phyloP scores from a whole-genome alignment of 1,140 invertebrate genomes.

The Heterodera schachtii region DNA sequence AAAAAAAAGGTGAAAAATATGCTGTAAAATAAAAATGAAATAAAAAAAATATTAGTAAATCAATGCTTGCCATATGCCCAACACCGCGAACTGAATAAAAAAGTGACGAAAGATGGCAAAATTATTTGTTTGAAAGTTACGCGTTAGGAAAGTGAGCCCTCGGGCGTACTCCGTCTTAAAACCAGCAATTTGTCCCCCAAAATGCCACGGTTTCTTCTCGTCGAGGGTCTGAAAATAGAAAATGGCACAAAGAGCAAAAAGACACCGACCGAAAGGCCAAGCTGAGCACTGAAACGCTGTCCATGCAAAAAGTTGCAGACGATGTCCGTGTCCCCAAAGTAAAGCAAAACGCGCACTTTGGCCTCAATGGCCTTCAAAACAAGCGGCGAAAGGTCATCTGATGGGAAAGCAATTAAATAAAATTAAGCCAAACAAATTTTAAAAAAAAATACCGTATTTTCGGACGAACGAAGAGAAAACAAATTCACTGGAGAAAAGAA shows the following conservation, averaged over 20 bases:
- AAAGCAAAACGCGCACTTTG: slow-evolving; percentile 67
- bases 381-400: slow-evolving; percentile 9
- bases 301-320: slow-evolving; percentile 68
- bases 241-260: not conserved
- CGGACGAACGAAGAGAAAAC: not conserved
- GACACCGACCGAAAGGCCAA: slow-evolving; percentile 38
- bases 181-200: slow-evolving; percentile 54
- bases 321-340: slow-evolving; percentile 72
- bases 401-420: not conserved
- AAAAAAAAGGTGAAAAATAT: not conserved
- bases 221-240: slow-evolving; percentile 29
- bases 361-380: slow-evolving; percentile 52
- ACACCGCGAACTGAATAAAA: slow-evolving; percentile 47
- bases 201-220: slow-evolving; percentile 53
- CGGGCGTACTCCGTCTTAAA: slow-evolving; percentile 56
- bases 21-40: too few species aligned
- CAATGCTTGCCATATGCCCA: slow-evolving; percentile 60
- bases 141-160: slow-evolving; percentile 53
- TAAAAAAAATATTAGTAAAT: not conserved
- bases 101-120: not conserved
- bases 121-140: not conserved
- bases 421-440: not conserved
- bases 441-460: not conserved
- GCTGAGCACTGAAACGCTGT: slow-evolving; percentile 48
- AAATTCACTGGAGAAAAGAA: too few species aligned